These are phyloP conservation scores for Megaustenia siamemsis DNA, from an alignment of 2,888 invertebrate species.

Conservation along the genomic window DNA sequence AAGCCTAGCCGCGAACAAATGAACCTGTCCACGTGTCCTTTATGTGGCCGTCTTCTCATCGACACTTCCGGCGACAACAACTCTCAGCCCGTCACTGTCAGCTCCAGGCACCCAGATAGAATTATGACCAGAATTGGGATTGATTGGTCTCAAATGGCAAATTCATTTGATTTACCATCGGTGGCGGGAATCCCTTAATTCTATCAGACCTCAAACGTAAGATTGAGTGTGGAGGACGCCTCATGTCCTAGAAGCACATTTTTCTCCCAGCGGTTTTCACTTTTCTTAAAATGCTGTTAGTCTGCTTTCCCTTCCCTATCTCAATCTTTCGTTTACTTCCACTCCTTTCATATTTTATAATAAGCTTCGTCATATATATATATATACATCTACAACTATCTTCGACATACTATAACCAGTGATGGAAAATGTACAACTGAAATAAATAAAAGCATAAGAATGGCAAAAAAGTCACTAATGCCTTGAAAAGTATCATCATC, in stretches of 20 bases:
- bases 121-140: constrained; percentile 61
- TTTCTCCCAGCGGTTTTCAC: not conserved
- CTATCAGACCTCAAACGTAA: constrained; percentile 54
- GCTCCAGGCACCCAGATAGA: constrained; percentile 57
- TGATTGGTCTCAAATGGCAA: constrained; percentile 62
- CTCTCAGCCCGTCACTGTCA: constrained; percentile 52
- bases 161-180: constrained; percentile 59
- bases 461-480: too few species aligned
- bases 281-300: not conserved
- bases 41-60: constrained; percentile 2
- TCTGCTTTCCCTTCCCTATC: not conserved
- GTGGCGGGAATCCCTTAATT: constrained; percentile 50
- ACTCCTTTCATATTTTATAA: not conserved
- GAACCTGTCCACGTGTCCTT: constrained; percentile 22
- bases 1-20: not conserved
- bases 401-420: too few species aligned
- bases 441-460: too few species aligned
- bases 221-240: constrained; percentile 47
- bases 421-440: too few species aligned
- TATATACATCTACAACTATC: too few species aligned
- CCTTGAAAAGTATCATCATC: too few species aligned
- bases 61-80: constrained; percentile 27
- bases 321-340: not conserved
- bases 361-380: too few species aligned
- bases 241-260: constrained; percentile 7